phyloP scores from a whole-genome alignment of 2,797 vertebrate genomes.

The Hafferia zeledoni region DNA sequence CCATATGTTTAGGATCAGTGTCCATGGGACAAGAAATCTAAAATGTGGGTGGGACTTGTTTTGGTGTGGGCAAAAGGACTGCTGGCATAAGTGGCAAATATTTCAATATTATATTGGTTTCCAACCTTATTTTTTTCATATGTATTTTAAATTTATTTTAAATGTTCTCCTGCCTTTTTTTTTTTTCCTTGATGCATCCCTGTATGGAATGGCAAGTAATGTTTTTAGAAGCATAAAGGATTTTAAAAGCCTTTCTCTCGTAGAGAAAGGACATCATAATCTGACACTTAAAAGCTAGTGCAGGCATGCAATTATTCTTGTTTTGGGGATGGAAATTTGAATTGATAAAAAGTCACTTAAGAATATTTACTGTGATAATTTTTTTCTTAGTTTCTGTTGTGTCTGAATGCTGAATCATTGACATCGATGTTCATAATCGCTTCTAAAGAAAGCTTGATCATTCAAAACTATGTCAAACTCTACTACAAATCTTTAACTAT shows the following conservation, averaged over 20 bases:
- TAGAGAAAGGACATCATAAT: background rate
- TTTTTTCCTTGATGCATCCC: background rate
- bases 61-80: background rate
- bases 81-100: background rate
- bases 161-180: background rate
- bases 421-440: background rate
- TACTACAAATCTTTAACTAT: background rate
- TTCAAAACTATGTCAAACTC: background rate
- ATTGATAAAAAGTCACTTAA: background rate
- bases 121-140: background rate
- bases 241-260: background rate
- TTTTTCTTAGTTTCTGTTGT: background rate
- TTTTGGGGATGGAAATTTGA: background rate
- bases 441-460: background rate
- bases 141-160: background rate
- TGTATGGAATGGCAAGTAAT: background rate
- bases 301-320: background rate
- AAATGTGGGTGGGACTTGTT: background rate
- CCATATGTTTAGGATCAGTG: background rate
- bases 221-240: background rate
- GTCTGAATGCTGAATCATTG: background rate
- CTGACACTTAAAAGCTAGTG: background rate
- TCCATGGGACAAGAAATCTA: background rate
- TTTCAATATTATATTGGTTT: background rate
- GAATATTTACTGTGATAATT: background rate